Conservation (phyloP, 2,888 invertebrate genomes). For the Lasioglossum lativentre region DNA sequence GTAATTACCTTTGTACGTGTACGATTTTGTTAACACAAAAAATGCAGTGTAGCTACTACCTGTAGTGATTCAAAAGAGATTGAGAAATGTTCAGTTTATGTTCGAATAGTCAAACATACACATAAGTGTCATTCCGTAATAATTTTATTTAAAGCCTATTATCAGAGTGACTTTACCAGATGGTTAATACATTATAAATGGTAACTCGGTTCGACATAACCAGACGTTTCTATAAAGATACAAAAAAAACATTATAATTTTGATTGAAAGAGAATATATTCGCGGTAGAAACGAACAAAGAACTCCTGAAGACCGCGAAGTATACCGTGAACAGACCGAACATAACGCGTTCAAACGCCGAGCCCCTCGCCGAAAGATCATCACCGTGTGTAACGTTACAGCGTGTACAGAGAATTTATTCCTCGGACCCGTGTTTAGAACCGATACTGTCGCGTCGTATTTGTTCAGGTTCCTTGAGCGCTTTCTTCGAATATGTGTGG, state of each 20-base stretch:
- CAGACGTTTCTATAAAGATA: not conserved
- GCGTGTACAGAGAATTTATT: conserved; percentile 38
- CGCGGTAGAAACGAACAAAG: not conserved
- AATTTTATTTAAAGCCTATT: not conserved
- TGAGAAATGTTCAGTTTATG: not conserved
- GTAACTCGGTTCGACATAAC: not conserved
- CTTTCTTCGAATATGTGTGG: conserved; percentile 16
- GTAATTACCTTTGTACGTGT: too few relatives aligned
- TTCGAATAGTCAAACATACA: not conserved
- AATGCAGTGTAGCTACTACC: too few relatives aligned
- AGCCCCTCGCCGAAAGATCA: conserved; percentile 38
- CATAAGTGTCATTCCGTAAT: not conserved
- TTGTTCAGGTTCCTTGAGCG: conserved; percentile 35
- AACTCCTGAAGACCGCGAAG: not conserved
- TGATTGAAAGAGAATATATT: not conserved
- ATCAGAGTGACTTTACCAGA: not conserved
- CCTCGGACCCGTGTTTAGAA: conserved; percentile 30
- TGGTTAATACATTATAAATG: not conserved
- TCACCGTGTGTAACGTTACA: conserved; percentile 27
- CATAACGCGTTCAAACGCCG: conserved; percentile 28
- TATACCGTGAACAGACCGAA: conserved; percentile 9
- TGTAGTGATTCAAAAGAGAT: not conserved
- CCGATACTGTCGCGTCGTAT: conserved; percentile 42
- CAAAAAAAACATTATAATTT: not conserved
- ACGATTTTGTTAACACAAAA: too few relatives aligned